phyloP scores from a whole-genome alignment of 2,888 invertebrate genomes.

The Laspeyria flexula region DNA sequence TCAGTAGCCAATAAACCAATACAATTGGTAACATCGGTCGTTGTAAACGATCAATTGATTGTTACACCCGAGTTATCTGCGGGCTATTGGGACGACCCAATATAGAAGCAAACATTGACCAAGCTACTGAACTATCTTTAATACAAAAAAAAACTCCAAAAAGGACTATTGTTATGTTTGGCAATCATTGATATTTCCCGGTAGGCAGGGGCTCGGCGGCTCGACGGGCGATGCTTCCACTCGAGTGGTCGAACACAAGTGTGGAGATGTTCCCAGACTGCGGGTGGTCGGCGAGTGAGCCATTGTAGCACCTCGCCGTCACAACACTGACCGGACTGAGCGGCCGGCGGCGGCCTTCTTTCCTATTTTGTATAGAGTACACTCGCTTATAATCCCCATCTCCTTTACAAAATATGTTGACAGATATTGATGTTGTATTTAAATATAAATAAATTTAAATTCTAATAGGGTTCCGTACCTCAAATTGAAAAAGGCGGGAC shows the following conservation, averaged over 20 bases:
- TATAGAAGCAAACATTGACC: constrained; percentile 58
- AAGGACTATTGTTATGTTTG: constrained; percentile 50
- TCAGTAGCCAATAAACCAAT: constrained; percentile 48
- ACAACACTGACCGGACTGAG: constrained; percentile 56
- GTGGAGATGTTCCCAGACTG: constrained; percentile 55
- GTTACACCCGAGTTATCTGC: constrained; percentile 58
- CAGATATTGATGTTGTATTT: constrained; percentile 21
- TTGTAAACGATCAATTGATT: constrained; percentile 58
- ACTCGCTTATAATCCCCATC: constrained; percentile 22
- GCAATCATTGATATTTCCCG: constrained; percentile 70
- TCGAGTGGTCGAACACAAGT: constrained; percentile 67
- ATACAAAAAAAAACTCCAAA: constrained; percentile 52
- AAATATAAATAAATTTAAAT: constrained; percentile 11
- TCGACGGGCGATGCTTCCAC: constrained; percentile 61
- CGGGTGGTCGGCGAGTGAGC: constrained; percentile 70
- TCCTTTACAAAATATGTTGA: constrained; percentile 22
- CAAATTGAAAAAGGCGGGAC: no score
- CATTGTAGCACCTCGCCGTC: constrained; percentile 64
- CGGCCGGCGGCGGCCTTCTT: no score
- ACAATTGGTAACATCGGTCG: constrained; percentile 19
- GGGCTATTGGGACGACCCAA: constrained; percentile 72
- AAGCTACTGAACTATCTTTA: constrained; percentile 61
- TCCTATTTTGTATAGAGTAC: constrained; percentile 34
- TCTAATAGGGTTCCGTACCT: no score
- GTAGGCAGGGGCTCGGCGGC: constrained; percentile 49